Evolutionary conservation across 92 coral and sea anemone genomes (phyloP).

Genomic region (Paramuricea clavata): DNA sequence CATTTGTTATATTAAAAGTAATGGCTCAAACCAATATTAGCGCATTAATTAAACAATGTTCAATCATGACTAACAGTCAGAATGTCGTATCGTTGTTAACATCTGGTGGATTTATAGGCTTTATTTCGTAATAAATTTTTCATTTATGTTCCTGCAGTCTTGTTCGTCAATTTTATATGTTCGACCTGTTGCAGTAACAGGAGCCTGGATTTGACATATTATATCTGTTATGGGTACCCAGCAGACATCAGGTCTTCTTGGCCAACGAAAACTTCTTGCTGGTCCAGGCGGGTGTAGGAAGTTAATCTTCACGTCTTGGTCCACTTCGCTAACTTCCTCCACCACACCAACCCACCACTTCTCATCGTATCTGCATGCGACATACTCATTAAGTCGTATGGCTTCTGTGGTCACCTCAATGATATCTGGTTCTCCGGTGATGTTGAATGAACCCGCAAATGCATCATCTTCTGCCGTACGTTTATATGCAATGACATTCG

Average conservation of each 20-base stretch:
- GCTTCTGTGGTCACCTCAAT: not conserved
- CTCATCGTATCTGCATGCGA: slow-evolving; percentile 18
- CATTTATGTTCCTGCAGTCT: not conserved
- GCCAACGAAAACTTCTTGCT: slow-evolving; percentile 19
- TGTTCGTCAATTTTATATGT: not conserved
- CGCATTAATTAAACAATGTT: no score
- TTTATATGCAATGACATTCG: not conserved
- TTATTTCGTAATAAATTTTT: no score
- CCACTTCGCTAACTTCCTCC: not conserved
- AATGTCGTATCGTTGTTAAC: no score
- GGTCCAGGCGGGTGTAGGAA: slow-evolving; percentile 50
- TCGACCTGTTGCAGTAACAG: not conserved
- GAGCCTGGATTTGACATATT: not conserved
- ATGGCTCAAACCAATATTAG: no score
- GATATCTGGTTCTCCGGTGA: not conserved
- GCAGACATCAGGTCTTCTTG: not conserved
- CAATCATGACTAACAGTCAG: no score
- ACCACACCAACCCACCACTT: slow-evolving; percentile 22
- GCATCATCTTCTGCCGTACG: not conserved
- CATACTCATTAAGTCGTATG: not conserved
- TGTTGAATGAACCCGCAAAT: not conserved
- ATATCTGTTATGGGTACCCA: not conserved
- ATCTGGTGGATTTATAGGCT: no score
- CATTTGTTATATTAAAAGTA: no score
- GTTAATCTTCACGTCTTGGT: slow-evolving; percentile 22